Conservation (phyloP, 2,888 invertebrate species). For the Eupithecia exiguata region DNA sequence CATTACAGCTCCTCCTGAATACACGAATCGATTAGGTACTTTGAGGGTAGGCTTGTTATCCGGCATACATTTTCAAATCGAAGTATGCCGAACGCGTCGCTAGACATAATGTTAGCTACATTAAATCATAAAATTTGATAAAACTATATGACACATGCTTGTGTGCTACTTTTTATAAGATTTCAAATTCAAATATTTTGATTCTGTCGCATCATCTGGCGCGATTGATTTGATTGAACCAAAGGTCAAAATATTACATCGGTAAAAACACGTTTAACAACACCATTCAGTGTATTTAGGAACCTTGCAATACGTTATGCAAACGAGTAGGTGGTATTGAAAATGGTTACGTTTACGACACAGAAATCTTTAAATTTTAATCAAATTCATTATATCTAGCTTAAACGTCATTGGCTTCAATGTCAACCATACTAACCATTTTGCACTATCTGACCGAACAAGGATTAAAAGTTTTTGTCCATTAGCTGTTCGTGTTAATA, state of each 20-base stretch:
- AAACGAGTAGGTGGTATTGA: neutral
- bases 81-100: no score
- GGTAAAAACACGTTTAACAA: no score
- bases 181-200: neutral
- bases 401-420: neutral
- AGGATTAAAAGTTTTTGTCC: constrained; percentile 81
- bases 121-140: no score
- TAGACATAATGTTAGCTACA: no score
- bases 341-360: neutral
- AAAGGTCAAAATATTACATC: no score
- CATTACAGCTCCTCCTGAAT: no score
- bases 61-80: no score
- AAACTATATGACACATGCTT: no score
- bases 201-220: neutral
- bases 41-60: no score
- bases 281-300: neutral
- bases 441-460: constrained; percentile 63
- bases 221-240: neutral
- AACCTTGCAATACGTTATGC: neutral
- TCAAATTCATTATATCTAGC: neutral
- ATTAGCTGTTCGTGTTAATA: constrained; percentile 81
- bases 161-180: neutral
- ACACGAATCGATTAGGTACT: no score
- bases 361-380: neutral
- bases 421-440: constrained; percentile 53